phyloP scores from a whole-genome alignment of 2,113 vertebrate species.

The Hepsetus odoe region DNA sequence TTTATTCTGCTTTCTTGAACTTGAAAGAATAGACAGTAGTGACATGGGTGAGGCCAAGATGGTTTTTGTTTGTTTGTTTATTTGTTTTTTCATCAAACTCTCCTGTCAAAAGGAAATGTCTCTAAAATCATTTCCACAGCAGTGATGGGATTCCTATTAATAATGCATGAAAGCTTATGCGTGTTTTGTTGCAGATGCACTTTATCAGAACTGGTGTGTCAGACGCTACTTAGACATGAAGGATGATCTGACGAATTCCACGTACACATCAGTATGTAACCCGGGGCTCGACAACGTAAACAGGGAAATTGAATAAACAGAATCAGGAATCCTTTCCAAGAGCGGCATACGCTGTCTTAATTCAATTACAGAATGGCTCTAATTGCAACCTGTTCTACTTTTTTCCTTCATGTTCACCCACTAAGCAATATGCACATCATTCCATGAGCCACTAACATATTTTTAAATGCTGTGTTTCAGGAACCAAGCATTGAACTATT shows the following conservation, averaged over 20 bases:
- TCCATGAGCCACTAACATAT: not conserved
- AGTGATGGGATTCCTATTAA: conserved; percentile 4
- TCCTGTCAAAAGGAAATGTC: not conserved
- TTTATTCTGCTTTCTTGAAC: not conserved
- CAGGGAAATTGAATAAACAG: conserved; percentile 50
- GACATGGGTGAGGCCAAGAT: not conserved
- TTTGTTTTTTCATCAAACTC: not conserved
- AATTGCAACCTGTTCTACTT: conserved; percentile 44
- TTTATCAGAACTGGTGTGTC: not conserved
- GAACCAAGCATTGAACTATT: not conserved
- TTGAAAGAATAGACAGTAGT: not conserved
- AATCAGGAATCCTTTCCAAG: conserved; percentile 45
- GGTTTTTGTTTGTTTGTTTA: not conserved
- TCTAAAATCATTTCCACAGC: conserved; percentile 2
- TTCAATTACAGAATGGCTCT: conserved; percentile 46
- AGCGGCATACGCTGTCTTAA: conserved; percentile 44
- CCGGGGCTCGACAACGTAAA: conserved; percentile 33
- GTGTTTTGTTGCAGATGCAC: not conserved
- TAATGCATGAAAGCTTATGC: not conserved
- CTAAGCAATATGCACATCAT: conserved; percentile 5
- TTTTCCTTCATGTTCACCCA: not conserved
- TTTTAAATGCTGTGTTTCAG: not conserved
- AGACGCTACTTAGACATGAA: conserved; percentile 11
- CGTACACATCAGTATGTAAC: conserved; percentile 43
- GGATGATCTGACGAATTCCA: conserved; percentile 9